Percentiles rank a stretch among this genome's conserved stretches.
These are phyloP conservation scores for Dolichotis patagonum DNA, from an alignment of 2,113 vertebrate genomes.

Conservation along the genomic window DNA sequence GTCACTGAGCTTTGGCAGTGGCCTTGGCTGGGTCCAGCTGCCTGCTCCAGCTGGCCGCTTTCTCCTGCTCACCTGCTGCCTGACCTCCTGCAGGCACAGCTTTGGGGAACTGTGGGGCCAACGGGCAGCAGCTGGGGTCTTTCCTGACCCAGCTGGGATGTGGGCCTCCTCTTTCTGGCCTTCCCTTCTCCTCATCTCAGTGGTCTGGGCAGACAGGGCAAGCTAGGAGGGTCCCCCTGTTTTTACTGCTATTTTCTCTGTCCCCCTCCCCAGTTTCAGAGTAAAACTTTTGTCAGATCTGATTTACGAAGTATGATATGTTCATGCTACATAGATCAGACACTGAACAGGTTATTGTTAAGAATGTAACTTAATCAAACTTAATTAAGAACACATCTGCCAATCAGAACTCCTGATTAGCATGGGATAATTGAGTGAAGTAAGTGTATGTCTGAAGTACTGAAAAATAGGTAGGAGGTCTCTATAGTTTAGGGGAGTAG, in stretches of 20 bases:
- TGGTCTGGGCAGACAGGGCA: neutral
- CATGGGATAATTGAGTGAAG: neutral
- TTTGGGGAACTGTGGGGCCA: neutral
- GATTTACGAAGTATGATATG: neutral
- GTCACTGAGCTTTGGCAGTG: neutral
- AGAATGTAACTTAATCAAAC: conserved; percentile 10
- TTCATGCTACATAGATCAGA: neutral
- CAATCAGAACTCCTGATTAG: conserved; percentile 36
- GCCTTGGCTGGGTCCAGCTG: neutral
- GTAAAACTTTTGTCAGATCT: conserved; percentile 16
- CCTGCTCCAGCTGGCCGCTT: neutral
- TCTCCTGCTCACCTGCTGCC: neutral
- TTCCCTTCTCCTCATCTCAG: neutral
- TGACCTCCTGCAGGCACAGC: conserved; percentile 19
- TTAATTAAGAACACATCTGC: conserved; percentile 55
- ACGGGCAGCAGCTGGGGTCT: neutral
- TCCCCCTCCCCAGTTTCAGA: neutral
- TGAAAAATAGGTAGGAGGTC: neutral
- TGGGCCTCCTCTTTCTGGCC: neutral
- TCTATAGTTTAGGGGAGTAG: neutral
- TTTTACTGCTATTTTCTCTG: neutral
- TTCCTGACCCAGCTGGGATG: too few species aligned
- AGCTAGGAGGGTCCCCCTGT: neutral
- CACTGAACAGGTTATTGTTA: neutral
- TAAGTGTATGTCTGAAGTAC: conserved; percentile 14